phyloP scores from a whole-genome alignment of 2,113 vertebrate genomes.

The Pipa parva region DNA sequence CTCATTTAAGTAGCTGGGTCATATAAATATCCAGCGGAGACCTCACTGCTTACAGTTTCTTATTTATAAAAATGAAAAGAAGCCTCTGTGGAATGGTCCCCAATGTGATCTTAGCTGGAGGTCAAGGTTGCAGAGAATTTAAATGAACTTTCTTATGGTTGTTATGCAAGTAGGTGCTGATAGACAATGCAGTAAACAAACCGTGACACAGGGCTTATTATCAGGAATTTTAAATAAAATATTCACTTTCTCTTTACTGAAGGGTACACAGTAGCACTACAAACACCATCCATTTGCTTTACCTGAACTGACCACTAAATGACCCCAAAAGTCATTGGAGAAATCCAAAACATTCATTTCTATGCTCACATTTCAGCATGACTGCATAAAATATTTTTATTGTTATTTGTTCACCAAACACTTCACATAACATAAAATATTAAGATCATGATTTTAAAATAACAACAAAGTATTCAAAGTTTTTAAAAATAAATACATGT shows the following conservation, averaged over 20 bases:
- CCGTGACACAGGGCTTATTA: constrained; percentile 1
- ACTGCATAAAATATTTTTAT: too few relatives aligned
- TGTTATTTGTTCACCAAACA: too few relatives aligned
- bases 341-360: background rate
- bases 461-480: too few relatives aligned
- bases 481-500: too few relatives aligned
- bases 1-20: constrained; percentile 22
- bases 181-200: constrained; percentile 10
- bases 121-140: constrained; percentile 15
- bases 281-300: constrained; percentile 13
- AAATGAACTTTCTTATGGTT: constrained; percentile 14
- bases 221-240: constrained; percentile 33
- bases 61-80: constrained; percentile 12
- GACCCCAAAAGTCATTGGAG: constrained; percentile 9
- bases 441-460: too few relatives aligned
- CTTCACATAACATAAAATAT: too few relatives aligned
- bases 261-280: constrained; percentile 2
- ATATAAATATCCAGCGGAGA: constrained; percentile 16
- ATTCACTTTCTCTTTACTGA: constrained; percentile 26
- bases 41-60: background rate
- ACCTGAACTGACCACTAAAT: constrained; percentile 26
- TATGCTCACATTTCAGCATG: constrained; percentile 5
- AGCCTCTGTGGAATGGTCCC: constrained; percentile 6
- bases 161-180: constrained; percentile 18
- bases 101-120: constrained; percentile 11